A percentile compares a stretch with the other conserved stretches of the same genome.
phyloP scores from a whole-genome alignment of 2,888 invertebrate species.

The Apamea epomidion region DNA sequence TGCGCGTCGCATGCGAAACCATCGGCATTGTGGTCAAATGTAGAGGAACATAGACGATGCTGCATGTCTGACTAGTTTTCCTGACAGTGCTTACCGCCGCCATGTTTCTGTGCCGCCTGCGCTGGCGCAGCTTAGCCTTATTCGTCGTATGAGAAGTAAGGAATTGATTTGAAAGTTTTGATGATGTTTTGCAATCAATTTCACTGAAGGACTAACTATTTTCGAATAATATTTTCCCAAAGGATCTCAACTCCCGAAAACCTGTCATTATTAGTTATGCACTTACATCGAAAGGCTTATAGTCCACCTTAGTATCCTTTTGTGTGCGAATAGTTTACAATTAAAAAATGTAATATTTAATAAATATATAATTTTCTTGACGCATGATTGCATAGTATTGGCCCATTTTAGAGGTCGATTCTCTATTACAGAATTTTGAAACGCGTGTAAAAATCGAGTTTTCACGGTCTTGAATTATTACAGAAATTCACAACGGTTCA shows the following conservation, averaged over 20 bases:
- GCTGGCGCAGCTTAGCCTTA: background rate
- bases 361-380: slow-evolving; percentile 1
- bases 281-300: background rate
- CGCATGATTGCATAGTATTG: background rate
- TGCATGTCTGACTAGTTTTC: slow-evolving; percentile 67
- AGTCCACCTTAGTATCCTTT: background rate
- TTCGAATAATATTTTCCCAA: background rate
- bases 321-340: background rate
- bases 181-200: background rate
- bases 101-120: slow-evolving; percentile 35
- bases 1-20: slow-evolving; percentile 62
- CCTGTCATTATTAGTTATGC: background rate
- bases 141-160: background rate
- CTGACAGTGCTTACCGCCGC: slow-evolving; percentile 45
- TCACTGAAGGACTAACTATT: background rate
- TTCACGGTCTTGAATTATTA: slow-evolving; percentile 58
- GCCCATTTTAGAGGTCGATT: slow-evolving; percentile 28
- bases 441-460: slow-evolving; percentile 39
- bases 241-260: background rate
- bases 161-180: background rate
- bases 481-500: slow-evolving; percentile 38
- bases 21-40: slow-evolving; percentile 62
- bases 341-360: background rate
- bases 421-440: slow-evolving; percentile 38
- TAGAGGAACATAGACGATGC: slow-evolving; percentile 51